Evolutionary conservation across 2,888 invertebrate species (phyloP).

Genomic region (Melanostoma mellinum): DNA sequence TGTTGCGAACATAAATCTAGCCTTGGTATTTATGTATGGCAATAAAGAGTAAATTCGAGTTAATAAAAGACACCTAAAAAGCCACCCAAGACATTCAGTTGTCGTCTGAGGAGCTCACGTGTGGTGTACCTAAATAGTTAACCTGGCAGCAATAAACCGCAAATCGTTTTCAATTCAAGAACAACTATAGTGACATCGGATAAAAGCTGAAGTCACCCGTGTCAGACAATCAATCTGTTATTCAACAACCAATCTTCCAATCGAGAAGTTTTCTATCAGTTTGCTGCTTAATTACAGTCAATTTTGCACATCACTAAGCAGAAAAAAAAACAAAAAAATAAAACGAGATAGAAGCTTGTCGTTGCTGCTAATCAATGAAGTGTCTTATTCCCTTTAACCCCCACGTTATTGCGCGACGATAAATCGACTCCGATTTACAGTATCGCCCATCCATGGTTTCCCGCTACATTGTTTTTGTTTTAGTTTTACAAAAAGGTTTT

Average conservation of each 20-base stretch:
- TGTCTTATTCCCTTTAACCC: conserved; percentile 17
- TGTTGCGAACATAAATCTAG: no score
- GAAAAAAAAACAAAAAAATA: background rate
- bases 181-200: background rate
- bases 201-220: conserved; percentile 15
- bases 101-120: no score
- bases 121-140: no score
- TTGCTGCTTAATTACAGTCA: conserved; percentile 29
- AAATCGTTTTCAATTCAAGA: conserved; percentile 14
- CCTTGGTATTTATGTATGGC: no score
- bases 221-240: conserved; percentile 38
- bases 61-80: no score
- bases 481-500: background rate
- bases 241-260: conserved; percentile 22
- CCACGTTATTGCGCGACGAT: conserved; percentile 1
- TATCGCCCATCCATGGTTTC: conserved; percentile 46
- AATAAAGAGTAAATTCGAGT: no score
- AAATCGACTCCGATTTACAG: conserved; percentile 31
- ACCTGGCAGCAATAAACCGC: background rate
- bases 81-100: no score
- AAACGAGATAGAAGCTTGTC: conserved; percentile 2
- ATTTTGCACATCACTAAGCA: conserved; percentile 24
- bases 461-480: conserved; percentile 18
- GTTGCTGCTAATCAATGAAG: conserved; percentile 24
- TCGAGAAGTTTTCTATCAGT: conserved; percentile 11